A percentile compares a stretch with the other conserved stretches of the same genome.
These are phyloP conservation scores for Pseudoatta argentina DNA, from an alignment of 1,140 invertebrate species.

Conservation along the genomic window DNA sequence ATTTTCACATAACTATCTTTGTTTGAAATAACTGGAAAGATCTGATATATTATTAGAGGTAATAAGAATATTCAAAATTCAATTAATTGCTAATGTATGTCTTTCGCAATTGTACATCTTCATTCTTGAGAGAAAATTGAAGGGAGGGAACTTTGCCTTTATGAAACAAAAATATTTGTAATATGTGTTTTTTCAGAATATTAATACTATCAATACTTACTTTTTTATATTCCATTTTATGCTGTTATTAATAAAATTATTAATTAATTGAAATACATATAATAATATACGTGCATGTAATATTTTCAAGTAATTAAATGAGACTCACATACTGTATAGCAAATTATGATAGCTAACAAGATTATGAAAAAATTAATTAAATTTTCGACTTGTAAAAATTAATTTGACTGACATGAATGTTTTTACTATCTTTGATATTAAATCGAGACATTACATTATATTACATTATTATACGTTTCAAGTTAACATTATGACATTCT, in stretches of 20 bases:
- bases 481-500: background rate
- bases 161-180: background rate
- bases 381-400: background rate
- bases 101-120: background rate
- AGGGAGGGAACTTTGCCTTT: background rate
- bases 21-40: constrained; percentile 31
- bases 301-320: background rate
- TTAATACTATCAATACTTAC: background rate
- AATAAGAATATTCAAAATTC: constrained; percentile 26
- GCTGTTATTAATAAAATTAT: background rate
- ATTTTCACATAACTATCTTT: constrained; percentile 27
- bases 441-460: constrained; percentile 4
- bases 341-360: background rate
- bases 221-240: background rate
- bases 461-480: background rate
- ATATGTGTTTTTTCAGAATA: background rate
- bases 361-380: background rate
- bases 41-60: constrained; percentile 26
- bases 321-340: background rate
- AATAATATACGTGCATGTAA: background rate
- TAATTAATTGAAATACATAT: background rate
- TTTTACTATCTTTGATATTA: constrained; percentile 17
- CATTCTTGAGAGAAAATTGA: background rate
- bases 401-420: background rate
- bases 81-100: constrained; percentile 19